Conservation (phyloP, 2,888 invertebrate species). For the Lucinisca nassula region DNA sequence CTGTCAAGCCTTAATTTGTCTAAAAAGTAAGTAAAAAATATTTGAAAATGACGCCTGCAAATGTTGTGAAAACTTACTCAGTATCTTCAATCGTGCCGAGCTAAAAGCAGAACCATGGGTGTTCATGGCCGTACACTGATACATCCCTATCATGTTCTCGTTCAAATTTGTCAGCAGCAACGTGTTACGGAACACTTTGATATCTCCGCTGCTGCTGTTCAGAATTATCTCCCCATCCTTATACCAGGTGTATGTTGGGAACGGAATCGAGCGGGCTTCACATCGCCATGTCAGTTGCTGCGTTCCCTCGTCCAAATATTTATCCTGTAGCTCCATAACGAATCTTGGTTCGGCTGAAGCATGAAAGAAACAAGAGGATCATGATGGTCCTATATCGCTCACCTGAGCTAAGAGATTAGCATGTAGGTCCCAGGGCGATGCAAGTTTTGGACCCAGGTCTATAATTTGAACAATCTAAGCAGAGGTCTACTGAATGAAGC, state of each 20-base stretch:
- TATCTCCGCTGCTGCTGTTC: slow-evolving; percentile 35
- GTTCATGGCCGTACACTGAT: slow-evolving; percentile 96
- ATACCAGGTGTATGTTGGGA: slow-evolving; percentile 82
- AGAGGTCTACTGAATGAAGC: no score
- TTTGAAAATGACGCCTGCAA: no score
- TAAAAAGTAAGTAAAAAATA: no score
- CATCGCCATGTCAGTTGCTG: slow-evolving; percentile 83
- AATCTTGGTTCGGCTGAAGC: slow-evolving; percentile 84
- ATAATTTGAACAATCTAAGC: no score
- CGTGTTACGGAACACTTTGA: slow-evolving; percentile 68
- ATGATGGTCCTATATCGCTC: no score
- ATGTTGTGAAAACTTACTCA: no score
- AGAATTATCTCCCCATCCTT: slow-evolving; percentile 72
- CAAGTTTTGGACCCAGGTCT: no score
- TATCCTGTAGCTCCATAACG: slow-evolving; percentile 80
- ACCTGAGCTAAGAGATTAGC: no score
- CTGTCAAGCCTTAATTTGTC: no score
- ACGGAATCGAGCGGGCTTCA: slow-evolving; percentile 81
- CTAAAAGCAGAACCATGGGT: slow-evolving; percentile 93
- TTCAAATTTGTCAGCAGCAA: slow-evolving; percentile 71
- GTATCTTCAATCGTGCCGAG: slow-evolving; percentile 95
- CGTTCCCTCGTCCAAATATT: slow-evolving; percentile 82
- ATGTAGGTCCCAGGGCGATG: no score
- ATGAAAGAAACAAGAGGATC: no score
- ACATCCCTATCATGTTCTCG: slow-evolving; percentile 92